Conservation (phyloP, 1,140 invertebrate species). For the Galleria mellonella region DNA sequence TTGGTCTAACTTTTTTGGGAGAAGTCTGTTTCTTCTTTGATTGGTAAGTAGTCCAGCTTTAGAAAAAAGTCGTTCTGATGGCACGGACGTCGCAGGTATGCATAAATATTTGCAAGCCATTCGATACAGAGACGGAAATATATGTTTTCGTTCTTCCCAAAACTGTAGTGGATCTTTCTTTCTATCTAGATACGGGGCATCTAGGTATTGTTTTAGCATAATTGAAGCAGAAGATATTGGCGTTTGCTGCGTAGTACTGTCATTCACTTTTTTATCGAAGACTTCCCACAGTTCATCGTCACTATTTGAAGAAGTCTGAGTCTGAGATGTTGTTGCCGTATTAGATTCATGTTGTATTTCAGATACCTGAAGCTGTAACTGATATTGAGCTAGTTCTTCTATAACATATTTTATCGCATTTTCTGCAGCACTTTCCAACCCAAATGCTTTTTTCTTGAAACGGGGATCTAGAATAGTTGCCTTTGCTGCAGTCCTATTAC, state of each 20-base stretch:
- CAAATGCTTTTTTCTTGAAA: too few species aligned
- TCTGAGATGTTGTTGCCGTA: too few species aligned
- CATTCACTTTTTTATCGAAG: slow-evolving; percentile 1
- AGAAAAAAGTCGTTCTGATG: slow-evolving; percentile 3
- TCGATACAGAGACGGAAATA: background rate
- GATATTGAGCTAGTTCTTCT: too few species aligned
- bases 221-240: background rate
- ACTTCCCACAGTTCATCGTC: background rate
- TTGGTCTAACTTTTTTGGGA: background rate
- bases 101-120: slow-evolving; percentile 1
- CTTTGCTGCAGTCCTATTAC: too few species aligned
- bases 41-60: slow-evolving; percentile 1
- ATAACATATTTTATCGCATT: too few species aligned
- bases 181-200: background rate
- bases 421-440: too few species aligned
- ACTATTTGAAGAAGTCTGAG: too few species aligned
- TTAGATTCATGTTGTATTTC: too few species aligned
- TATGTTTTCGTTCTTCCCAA: background rate
- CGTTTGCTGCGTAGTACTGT: background rate
- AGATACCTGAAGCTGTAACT: too few species aligned
- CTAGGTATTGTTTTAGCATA: slow-evolving; percentile 1
- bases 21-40: slow-evolving; percentile 1
- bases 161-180: slow-evolving; percentile 1
- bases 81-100: slow-evolving; percentile 3
- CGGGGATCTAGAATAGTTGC: too few species aligned